Evolutionary conservation across 2,797 vertebrate genomes (phyloP).

Genomic region (Lepus townsendii): DNA sequence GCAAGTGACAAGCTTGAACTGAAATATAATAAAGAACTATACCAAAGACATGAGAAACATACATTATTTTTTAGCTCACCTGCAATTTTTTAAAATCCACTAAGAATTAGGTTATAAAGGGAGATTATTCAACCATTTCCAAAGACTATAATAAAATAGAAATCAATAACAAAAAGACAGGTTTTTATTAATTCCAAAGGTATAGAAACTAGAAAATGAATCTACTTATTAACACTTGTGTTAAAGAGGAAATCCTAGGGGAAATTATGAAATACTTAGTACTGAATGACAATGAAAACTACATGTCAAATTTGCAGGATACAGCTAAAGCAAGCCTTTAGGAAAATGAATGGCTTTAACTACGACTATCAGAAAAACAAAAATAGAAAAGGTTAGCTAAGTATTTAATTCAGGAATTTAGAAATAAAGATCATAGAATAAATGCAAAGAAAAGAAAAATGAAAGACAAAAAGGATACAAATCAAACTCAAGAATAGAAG

Average conservation of each 20-base stretch:
- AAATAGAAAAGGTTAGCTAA: slow-evolving; percentile 45
- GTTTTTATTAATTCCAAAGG: slow-evolving; percentile 62
- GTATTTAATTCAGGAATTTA: slow-evolving; percentile 32
- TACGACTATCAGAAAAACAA: slow-evolving; percentile 54
- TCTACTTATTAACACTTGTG: slow-evolving; percentile 66
- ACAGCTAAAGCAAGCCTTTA: slow-evolving; percentile 43
- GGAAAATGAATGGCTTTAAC: slow-evolving; percentile 71
- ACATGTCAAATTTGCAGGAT: slow-evolving; percentile 50
- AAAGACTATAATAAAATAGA: slow-evolving; percentile 59
- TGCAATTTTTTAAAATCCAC: slow-evolving; percentile 25
- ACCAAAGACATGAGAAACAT: background rate
- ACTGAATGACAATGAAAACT: slow-evolving; percentile 73
- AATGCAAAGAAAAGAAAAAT: slow-evolving; percentile 53
- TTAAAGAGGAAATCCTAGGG: slow-evolving; percentile 69
- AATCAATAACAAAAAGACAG: slow-evolving; percentile 66
- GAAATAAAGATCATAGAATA: background rate
- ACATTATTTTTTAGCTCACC: slow-evolving; percentile 57
- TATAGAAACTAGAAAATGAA: slow-evolving; percentile 64
- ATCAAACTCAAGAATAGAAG: slow-evolving; percentile 50
- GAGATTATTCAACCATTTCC: slow-evolving; percentile 51
- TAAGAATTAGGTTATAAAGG: slow-evolving; percentile 23
- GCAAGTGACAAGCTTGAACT: background rate
- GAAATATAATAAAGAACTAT: background rate
- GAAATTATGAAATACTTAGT: slow-evolving; percentile 71
- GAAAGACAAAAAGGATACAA: slow-evolving; percentile 12